phyloP scores from a whole-genome alignment of 2,113 vertebrate genomes.

The Cochlearius cochlearius region DNA sequence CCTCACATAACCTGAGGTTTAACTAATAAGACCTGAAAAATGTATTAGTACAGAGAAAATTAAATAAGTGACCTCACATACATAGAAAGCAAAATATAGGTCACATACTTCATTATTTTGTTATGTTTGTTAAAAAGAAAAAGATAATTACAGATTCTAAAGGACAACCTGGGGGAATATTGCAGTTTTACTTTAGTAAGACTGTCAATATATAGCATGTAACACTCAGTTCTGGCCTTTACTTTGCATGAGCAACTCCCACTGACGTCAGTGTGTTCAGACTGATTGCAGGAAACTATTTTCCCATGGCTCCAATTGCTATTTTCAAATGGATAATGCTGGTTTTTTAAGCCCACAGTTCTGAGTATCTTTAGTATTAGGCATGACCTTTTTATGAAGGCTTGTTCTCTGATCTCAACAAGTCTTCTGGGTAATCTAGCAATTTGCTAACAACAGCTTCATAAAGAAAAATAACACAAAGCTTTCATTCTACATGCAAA shows the following conservation, averaged over 20 bases:
- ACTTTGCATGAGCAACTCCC: not conserved
- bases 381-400: not conserved
- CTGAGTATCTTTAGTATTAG: not conserved
- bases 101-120: not conserved
- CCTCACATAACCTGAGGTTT: not conserved
- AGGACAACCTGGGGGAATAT: not conserved
- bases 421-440: constrained; percentile 1
- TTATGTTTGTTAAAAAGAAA: not conserved
- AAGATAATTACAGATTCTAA: not conserved
- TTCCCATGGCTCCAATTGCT: not conserved
- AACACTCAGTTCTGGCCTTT: not conserved
- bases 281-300: not conserved
- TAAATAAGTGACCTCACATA: not conserved
- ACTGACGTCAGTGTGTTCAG: not conserved
- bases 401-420: not conserved
- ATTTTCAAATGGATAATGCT: not conserved
- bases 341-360: not conserved
- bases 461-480: not conserved
- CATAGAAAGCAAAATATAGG: not conserved
- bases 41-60: not conserved
- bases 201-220: not conserved
- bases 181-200: not conserved
- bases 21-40: not conserved
- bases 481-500: not conserved
- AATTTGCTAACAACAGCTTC: constrained; percentile 7